Evolutionary conservation across 2,888 invertebrate species (phyloP), one percentile per base, ranked within the genome.

Genomic region (Nysson spinosus): DNA sequence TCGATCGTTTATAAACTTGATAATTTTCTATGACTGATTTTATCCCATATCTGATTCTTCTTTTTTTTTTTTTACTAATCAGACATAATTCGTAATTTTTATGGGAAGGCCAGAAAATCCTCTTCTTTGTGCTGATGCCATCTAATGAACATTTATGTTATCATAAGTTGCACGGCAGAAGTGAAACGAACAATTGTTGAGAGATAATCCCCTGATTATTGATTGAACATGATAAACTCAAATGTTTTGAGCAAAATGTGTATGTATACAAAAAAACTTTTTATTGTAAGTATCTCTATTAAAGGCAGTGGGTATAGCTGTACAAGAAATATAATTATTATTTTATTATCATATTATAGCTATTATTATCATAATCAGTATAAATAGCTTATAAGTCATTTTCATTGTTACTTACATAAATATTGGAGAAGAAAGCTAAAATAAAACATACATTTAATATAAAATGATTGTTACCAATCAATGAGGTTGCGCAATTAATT

Each of bases 391-490:
- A 70, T 86, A 86, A 86, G 85, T 71, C 82, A 86, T 85, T 86
- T 86, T 85, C 85, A 86, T 84, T 86, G 86, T 86, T 86, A 86
- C 85, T 86, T 86, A 86, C 85, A 85, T 85, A 83, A 85, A 86
- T 86, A 86, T 83, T 85, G 84, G 82, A 84, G 82, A 79, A 79
- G 65, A 81, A 79, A 79, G 70, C 72, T 83, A 81, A 85, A 86
- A 84, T 84, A 86, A 86, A 85, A 68, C 84, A 81, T 84, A 86
- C 84, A 85, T 86, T 86, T 86, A 85, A 85, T 85, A 86, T 78
- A 84, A 81, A 69, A 66, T 16, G 49, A 61, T 42, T 50, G 24
- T 39, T 52, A 65, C 46, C 43, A 57, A 57, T 47, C 56, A 44
- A 51, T 34, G n/a, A n/a, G n/a, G n/a, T n/a, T 52, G 24, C 50